These are phyloP conservation scores for Trachymyrmex septentrionalis DNA, from an alignment of 1,140 invertebrate genomes.

Conservation along the genomic window DNA sequence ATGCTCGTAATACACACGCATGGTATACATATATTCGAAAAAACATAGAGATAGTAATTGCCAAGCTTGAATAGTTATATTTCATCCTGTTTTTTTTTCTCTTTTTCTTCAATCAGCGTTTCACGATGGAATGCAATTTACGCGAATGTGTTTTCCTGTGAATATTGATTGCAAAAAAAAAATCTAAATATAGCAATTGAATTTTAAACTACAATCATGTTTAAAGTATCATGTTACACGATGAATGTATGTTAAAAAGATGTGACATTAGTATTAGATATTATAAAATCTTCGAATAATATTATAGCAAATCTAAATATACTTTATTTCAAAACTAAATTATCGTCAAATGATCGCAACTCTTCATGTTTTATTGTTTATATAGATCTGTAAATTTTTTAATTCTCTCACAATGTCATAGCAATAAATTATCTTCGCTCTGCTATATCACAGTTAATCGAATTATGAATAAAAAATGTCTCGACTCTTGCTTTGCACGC, in stretches of 20 bases:
- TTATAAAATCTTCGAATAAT: neutral
- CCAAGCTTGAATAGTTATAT: slow-evolving; percentile 2
- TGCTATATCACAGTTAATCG: neutral
- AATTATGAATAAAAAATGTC: neutral
- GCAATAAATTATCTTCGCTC: neutral
- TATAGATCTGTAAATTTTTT: neutral
- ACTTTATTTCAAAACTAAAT: neutral
- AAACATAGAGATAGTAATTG: slow-evolving; percentile 35
- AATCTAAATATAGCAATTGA: slow-evolving; percentile 3
- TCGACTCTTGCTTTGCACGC: neutral
- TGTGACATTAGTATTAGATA: neutral
- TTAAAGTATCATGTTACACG: neutral
- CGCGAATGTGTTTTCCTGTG: neutral
- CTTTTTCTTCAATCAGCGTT: slow-evolving; percentile 31
- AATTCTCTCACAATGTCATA: neutral
- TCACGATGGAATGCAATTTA: slow-evolving; percentile 30
- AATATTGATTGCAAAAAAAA: slow-evolving; percentile 19
- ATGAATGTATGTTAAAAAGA: neutral
- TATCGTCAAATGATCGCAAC: neutral
- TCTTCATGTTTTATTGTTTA: neutral
- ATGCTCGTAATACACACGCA: neutral
- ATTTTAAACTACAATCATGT: slow-evolving; percentile 11
- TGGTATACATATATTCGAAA: neutral
- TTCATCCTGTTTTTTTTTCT: slow-evolving; percentile 23
- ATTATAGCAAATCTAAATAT: neutral